Evolutionary conservation across 1,140 invertebrate species (phyloP), one percentile per base, ranked within the genome.

Genomic region (Battus philenor): DNA sequence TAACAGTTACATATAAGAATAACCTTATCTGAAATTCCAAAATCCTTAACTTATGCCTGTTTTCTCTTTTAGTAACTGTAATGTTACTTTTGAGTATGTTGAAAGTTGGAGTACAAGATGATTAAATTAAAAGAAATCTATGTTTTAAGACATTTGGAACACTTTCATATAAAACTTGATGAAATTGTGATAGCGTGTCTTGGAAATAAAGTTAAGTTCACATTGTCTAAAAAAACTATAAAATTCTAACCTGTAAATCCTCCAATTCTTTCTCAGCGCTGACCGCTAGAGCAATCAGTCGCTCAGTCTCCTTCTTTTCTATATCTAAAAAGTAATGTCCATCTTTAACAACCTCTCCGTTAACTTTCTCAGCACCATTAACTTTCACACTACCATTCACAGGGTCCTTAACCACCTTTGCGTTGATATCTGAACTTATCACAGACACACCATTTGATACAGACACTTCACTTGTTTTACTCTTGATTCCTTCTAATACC

Each of bases 301-400:
- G 87, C 44, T 88, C 86, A 13, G 92, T 91, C 85, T 95, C 93
- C 41, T 85, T 88, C 58, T 92, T 92, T 53, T 95, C 86, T 52
- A 95, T 77, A 85, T 90, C 84, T 33, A 91, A 72, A 78, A 94
- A 96, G 77, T 93, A 93, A 75, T 94, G 89, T 15, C 91, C 94
- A 83, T 94, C 90, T 39, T 75, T 81, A 24, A 82, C 64, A 15
- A 57, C 60, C n/a, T 77, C 76, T 15, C 66, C 63, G 11, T 72
- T 68, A 20, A 43, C 55, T 44, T 65, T 46, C 2, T 34, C 59
- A 11, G 50, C 36, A 48, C 66, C 62, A 24, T 66, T 78, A 18
- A 66, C 58, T 17, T 10, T 41, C 17, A 15, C 38, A 41, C 38
- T 41, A 54, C 51, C 61, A 11, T 67, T 68, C 50, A 66, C 57